These are phyloP conservation scores for Enteromius thamalakanensis DNA, from an alignment of 2,797 vertebrate genomes.

Conservation along the genomic window DNA sequence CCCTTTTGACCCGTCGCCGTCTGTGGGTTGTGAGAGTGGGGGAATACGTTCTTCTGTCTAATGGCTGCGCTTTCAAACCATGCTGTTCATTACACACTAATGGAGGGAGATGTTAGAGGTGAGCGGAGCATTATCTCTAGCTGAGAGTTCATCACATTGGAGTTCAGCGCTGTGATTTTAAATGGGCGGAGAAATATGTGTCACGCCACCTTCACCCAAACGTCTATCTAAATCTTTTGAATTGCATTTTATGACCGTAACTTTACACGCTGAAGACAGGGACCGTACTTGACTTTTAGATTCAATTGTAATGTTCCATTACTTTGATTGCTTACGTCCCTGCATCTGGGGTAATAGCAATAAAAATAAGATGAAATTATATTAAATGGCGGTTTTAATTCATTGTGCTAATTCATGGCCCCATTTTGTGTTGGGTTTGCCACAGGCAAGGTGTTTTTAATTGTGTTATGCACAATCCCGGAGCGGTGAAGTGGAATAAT, in stretches of 20 bases:
- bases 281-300: constrained; percentile 69
- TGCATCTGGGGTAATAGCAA: constrained; percentile 68
- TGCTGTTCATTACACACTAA: constrained; percentile 61
- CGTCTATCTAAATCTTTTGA: constrained; percentile 58
- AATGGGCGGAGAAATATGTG: constrained; percentile 54
- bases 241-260: constrained; percentile 55
- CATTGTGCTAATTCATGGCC: constrained; percentile 60
- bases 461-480: constrained; percentile 61
- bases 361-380: constrained; percentile 67
- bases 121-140: constrained; percentile 55
- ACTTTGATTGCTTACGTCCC: constrained; percentile 75
- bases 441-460: constrained; percentile 57
- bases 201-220: constrained; percentile 52
- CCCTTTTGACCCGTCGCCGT: constrained; percentile 11
- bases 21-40: neutral
- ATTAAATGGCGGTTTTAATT: constrained; percentile 73
- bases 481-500: constrained; percentile 75
- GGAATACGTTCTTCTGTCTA: constrained; percentile 13
- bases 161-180: constrained; percentile 56
- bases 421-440: constrained; percentile 54
- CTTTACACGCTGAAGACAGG: constrained; percentile 35
- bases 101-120: constrained; percentile 55
- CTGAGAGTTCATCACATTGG: constrained; percentile 56
- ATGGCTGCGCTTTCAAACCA: constrained; percentile 59
- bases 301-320: constrained; percentile 75